Percentiles rank a stretch among this genome's conserved stretches.
Evolutionary conservation across 2,113 vertebrate genomes (phyloP).

Genomic region (Motacilla tschutschensis): DNA sequence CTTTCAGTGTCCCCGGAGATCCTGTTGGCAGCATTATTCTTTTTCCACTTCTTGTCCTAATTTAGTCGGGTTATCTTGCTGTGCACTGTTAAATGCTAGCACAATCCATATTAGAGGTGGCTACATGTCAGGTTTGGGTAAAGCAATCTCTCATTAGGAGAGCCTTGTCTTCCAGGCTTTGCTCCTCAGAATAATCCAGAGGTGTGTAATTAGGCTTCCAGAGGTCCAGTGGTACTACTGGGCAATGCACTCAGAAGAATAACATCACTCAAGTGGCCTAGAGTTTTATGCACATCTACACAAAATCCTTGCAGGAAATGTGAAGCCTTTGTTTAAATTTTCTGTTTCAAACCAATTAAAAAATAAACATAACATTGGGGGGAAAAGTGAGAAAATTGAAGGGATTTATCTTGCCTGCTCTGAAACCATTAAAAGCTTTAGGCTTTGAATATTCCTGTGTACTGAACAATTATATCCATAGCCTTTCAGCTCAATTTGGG

Average conservation of each 20-base stretch:
- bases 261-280: rapidly evolving
- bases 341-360: neutral
- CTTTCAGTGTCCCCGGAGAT: neutral
- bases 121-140: neutral
- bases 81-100: neutral
- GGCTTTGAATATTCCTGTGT: neutral
- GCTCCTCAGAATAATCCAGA: neutral
- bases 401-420: neutral
- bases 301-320: neutral
- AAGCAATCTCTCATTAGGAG: neutral
- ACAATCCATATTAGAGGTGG: neutral
- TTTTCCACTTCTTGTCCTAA: conserved; percentile 23
- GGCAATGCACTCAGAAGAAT: neutral
- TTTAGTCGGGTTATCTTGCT: conserved; percentile 24
- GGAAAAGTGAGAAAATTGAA: neutral
- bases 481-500: neutral
- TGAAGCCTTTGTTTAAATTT: neutral
- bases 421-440: neutral
- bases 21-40: conserved; percentile 4
- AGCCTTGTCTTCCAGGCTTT: neutral
- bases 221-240: neutral
- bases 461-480: neutral
- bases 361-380: neutral
- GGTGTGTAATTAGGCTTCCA: neutral
- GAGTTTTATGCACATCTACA: neutral